Evolutionary conservation across 1,140 invertebrate genomes (phyloP).

Genomic region (Brachionus asplanchnoidis): DNA sequence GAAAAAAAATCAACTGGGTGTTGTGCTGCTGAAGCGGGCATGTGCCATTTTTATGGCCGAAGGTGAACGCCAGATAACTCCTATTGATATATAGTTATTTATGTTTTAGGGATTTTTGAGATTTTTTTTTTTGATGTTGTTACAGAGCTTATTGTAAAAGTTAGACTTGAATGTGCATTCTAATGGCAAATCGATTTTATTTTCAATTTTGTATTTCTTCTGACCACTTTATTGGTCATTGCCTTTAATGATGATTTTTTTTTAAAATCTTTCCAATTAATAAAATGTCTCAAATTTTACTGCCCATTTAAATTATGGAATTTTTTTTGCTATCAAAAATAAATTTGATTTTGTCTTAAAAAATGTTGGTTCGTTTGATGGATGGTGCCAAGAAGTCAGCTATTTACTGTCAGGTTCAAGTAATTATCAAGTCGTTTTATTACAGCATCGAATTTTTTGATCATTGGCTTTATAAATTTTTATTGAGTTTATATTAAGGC

Average conservation of each 20-base stretch:
- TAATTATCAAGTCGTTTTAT: no score
- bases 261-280: neutral
- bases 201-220: neutral
- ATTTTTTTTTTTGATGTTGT: neutral
- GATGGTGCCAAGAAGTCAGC: no score
- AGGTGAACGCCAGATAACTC: slow-evolving; percentile 62
- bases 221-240: neutral
- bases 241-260: neutral
- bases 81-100: slow-evolving; percentile 45
- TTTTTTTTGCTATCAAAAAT: no score
- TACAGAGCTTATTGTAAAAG: neutral
- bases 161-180: neutral
- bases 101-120: neutral
- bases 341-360: no score
- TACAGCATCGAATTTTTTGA: no score
- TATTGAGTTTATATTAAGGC: no score
- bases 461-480: no score
- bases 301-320: no score
- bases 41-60: slow-evolving; percentile 77
- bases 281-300: neutral
- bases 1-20: slow-evolving; percentile 69
- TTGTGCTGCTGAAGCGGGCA: slow-evolving; percentile 75
- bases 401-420: no score
- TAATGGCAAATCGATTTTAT: slow-evolving; percentile 24
- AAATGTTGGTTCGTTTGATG: no score